These are phyloP conservation scores for Seira ritae DNA, from an alignment of 2,888 invertebrate genomes.

Conservation along the genomic window DNA sequence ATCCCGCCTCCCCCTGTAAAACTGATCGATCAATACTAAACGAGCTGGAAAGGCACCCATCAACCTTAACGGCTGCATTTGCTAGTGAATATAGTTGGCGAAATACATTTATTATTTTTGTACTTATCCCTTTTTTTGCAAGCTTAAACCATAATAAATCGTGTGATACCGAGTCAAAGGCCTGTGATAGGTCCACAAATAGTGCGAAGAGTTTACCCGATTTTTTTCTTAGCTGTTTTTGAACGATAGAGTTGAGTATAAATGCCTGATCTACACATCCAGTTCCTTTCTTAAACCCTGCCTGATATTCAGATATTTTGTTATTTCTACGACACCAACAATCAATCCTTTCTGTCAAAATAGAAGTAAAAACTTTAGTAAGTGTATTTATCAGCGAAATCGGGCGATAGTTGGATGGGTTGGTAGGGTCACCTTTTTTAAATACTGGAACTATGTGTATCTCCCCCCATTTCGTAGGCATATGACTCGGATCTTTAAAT, in stretches of 20 bases:
- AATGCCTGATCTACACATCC: conserved; percentile 23
- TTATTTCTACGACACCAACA: conserved; percentile 34
- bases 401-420: conserved; percentile 37
- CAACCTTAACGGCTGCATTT: not conserved
- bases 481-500: not conserved
- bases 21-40: too few species aligned
- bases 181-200: conserved; percentile 8
- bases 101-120: conserved; percentile 61
- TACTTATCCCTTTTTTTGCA: conserved; percentile 23
- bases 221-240: not conserved
- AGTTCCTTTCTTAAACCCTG: not conserved
- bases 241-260: not conserved
- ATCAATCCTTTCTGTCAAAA: conserved; percentile 18
- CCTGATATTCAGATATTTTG: conserved; percentile 16
- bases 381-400: conserved; percentile 39
- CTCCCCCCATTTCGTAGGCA: conserved; percentile 29
- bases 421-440: conserved; percentile 31
- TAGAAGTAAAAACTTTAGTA: conserved; percentile 35
- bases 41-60: not conserved
- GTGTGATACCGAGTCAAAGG: conserved; percentile 18
- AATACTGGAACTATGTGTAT: conserved; percentile 40
- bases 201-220: not conserved
- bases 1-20: too few species aligned
- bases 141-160: not conserved
- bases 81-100: conserved; percentile 32